Evolutionary conservation across 2,797 vertebrate genomes (phyloP).

Genomic region (Sternarchorhynchus goeldii): DNA sequence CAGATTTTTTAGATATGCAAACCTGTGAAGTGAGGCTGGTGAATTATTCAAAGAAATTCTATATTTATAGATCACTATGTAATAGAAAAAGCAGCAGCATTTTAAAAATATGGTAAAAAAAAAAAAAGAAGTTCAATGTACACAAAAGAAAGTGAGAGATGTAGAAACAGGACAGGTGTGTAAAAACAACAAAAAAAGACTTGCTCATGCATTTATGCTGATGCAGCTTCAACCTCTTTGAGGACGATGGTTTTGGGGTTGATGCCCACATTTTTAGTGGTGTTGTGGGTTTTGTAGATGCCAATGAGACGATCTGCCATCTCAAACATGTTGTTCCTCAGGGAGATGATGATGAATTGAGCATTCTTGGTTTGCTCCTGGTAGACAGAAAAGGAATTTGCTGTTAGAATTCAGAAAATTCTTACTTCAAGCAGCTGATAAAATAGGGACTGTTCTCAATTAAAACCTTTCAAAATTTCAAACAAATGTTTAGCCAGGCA

Average conservation of each 20-base stretch:
- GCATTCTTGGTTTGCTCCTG: slow-evolving; percentile 99
- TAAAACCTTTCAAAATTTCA: not conserved
- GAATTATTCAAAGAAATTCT: not conserved
- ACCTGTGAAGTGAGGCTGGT: too few relatives aligned
- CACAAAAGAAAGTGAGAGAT: not conserved
- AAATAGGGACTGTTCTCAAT: not conserved
- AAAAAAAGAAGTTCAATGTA: not conserved
- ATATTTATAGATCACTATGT: not conserved
- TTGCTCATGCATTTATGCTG: slow-evolving; percentile 13
- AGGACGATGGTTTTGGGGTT: slow-evolving; percentile 90
- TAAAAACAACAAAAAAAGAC: not conserved
- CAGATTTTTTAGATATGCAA: too few relatives aligned
- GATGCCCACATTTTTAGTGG: slow-evolving; percentile 90
- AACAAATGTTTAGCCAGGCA: not conserved
- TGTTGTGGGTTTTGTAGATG: slow-evolving; percentile 95
- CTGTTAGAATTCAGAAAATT: not conserved
- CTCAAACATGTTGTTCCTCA: slow-evolving; percentile 99
- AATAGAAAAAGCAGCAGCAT: slow-evolving; percentile 23
- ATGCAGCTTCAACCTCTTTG: slow-evolving; percentile 71
- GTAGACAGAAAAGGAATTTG: not conserved
- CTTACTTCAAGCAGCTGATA: not conserved
- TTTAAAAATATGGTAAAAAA: not conserved
- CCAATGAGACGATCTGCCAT: slow-evolving; percentile 94
- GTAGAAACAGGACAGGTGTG: not conserved
- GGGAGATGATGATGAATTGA: slow-evolving; percentile 97